Conservation (phyloP, 1,140 invertebrate species). For the Pachyrhynchus sulphureomaculatus region DNA sequence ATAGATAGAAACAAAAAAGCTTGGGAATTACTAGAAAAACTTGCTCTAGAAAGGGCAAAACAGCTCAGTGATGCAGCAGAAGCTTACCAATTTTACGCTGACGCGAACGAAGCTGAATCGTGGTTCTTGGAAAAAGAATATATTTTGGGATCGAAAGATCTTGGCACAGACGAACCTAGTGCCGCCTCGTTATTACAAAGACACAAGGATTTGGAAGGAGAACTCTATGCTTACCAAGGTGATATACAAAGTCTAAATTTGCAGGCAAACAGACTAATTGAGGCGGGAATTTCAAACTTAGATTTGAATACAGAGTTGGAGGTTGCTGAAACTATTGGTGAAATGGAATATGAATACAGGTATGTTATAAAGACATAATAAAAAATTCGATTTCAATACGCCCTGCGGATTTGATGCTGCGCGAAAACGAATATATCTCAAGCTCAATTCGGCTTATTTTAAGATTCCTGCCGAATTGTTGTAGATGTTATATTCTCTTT, state of each 20-base stretch:
- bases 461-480: no score
- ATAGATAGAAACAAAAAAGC: constrained; percentile 81
- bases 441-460: no score
- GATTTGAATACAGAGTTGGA: constrained; percentile 63
- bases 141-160: constrained; percentile 83
- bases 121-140: constrained; percentile 95
- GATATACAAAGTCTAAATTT: constrained; percentile 86
- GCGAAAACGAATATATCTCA: no score
- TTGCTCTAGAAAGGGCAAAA: constrained; percentile 79
- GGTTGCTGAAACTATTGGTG: constrained; percentile 61
- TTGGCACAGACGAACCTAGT: constrained; percentile 85
- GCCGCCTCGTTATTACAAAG: constrained; percentile 82
- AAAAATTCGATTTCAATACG: no score
- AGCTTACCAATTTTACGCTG: constrained; percentile 93
- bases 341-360: constrained; percentile 44
- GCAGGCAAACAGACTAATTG: constrained; percentile 79
- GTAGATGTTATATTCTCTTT: no score
- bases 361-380: constrained; percentile 12
- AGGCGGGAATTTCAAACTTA: constrained; percentile 60
- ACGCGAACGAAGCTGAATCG: constrained; percentile 96
- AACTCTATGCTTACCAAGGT: constrained; percentile 86
- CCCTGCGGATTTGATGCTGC: no score
- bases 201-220: constrained; percentile 86
- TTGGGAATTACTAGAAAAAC: constrained; percentile 82
- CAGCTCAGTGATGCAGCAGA: constrained; percentile 92